Base-by-base conservation (phyloP, 2,888 invertebrate genomes). In the Merodon equestris region DNA sequence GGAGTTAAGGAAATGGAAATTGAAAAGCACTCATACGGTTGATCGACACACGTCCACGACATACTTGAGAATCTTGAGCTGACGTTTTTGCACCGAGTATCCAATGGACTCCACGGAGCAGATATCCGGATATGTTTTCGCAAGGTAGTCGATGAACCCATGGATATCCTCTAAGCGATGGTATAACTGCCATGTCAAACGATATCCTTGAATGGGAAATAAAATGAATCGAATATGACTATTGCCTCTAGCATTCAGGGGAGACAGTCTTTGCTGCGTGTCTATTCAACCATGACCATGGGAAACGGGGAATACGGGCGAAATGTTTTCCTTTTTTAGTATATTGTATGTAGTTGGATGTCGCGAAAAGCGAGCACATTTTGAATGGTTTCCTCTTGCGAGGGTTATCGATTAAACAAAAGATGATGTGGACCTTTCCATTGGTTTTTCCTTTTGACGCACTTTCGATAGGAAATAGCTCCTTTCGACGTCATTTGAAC, bases 161-260 rank as follows among this genome's bases (percentile, higher is more conserved):
- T 94, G 90, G 66, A 96, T 93, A 82, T 93, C 92, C 0, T 90
- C 88, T 18, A 94, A 86, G 0, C 93, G 92, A 86, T 96, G 94
- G 85, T 94, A 96, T 58, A 94, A 92, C 82, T 91, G 91, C 95
- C 95, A 96, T 76, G 95, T 94, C 88, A 96, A 89, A n/a, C 88
- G 86, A 76, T 89, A 88, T 68, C 89, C 89, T 89, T 57, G 50
- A 71, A 72, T 36, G 1, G 54, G 34, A 75, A 18, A 57, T 1
- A 48, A 48, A 72, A 15, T 7, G 7, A 27, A 27, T 4, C 27
- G 27, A 27, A 27, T 27, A 27, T 27, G 2, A 57, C 38, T 42
- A 13, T 45, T 61, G 57, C 9, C 53, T 82, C 66, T 51, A 63
- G 36, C 34, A 58, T 36, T 7, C 36, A 56, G 57, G 53, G 44